Evolutionary conservation across 2,888 invertebrate species (phyloP), one percentile per base, ranked within the genome.

Genomic region (Lasioglossum pauxillum): DNA sequence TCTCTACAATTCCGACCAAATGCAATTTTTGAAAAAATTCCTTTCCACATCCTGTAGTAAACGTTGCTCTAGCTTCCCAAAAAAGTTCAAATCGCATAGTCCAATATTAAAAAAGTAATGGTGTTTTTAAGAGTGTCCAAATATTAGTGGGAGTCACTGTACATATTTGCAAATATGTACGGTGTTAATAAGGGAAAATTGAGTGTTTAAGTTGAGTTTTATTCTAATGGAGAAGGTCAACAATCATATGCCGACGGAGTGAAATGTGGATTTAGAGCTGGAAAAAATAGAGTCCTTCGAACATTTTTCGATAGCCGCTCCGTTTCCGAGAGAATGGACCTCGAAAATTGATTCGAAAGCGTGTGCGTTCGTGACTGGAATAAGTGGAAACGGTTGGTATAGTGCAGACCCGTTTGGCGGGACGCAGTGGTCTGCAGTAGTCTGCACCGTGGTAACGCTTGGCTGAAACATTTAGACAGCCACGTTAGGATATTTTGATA

Each of bases 351-450:
- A 19, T 57, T n/a, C 57, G 57, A 57, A 57, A 57, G 57, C 57
- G 57, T n/a, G 57, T n/a, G 57, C 57, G n/a, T 57, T 57, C 57
- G 57, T 57, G 57, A 57, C 57, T 57, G 57, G 57, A 57, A 57
- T 57, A 57, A 57, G 57, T n/a, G n/a, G 57, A 57, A 57, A 57
- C 57, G n/a, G n/a, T 57, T n/a, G 57, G 57, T n/a, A n/a, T 57
- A 57, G 57, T 5, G n/a, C n/a, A 57, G 57, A 57, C 57, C 57
- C 4, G 12, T 12, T 57, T 57, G n/a, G 57, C 12, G 57, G n/a
- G n/a, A 57, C n/a, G 57, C 57, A 27, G 57, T 57, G 57, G 57
- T n/a, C n/a, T n/a, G n/a, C 53, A n/a, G n/a, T n/a, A 53, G 53
- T n/a, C n/a, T n/a, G n/a, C 57, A 57, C 23, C n/a, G 57, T n/a